phyloP scores from a whole-genome alignment of 2,888 invertebrate genomes.

The Noctua fimbriata region DNA sequence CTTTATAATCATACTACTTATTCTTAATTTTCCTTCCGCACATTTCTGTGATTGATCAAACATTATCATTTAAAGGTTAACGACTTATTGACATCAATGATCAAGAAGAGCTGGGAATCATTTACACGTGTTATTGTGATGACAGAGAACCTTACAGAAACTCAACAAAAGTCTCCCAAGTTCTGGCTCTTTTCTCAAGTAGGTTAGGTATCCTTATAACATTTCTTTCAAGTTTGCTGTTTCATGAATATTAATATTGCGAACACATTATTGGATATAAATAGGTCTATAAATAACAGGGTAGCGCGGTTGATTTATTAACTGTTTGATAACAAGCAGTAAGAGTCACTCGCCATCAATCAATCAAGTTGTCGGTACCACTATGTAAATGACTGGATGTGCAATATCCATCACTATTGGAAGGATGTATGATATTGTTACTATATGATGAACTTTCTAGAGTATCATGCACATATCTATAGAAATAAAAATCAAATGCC shows the following conservation, averaged over 20 bases:
- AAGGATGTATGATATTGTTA: constrained; percentile 32
- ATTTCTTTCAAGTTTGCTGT: constrained; percentile 36
- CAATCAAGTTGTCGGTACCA: constrained; percentile 75
- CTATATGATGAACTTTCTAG: constrained; percentile 18
- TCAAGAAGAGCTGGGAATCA: neutral
- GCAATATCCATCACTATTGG: constrained; percentile 67
- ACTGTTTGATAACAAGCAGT: constrained; percentile 73
- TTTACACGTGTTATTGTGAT: constrained; percentile 12
- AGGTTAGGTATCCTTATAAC: constrained; percentile 12
- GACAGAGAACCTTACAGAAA: constrained; percentile 5
- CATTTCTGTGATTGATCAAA: neutral
- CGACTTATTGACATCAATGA: constrained; percentile 17
- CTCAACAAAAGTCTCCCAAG: neutral
- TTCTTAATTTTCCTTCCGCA: constrained; percentile 1
- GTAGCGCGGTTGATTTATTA: constrained; percentile 72
- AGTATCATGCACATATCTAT: neutral
- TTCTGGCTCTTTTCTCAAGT: neutral
- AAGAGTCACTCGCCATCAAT: constrained; percentile 75
- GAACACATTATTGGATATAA: constrained; percentile 48
- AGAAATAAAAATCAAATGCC: no score
- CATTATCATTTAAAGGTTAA: constrained; percentile 5
- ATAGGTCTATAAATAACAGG: constrained; percentile 61
- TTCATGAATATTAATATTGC: constrained; percentile 46
- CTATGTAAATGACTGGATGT: constrained; percentile 73
- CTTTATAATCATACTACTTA: neutral